Evolutionary conservation across 2,113 vertebrate species (phyloP).

Genomic region (Zootoca vivipara): DNA sequence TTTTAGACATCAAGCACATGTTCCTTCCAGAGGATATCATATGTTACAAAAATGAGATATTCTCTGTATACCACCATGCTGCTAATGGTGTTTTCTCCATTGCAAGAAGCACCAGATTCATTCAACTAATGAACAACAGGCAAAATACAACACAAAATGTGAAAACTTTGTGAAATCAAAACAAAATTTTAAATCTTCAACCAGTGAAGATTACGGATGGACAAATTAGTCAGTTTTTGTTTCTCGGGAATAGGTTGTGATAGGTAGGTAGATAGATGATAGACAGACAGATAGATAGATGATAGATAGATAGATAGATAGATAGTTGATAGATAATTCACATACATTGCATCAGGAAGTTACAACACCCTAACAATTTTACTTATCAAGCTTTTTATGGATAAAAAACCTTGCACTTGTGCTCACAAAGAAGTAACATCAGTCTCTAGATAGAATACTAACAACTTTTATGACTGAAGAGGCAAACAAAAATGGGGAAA

Average conservation of each 20-base stretch:
- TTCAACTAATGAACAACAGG: neutral
- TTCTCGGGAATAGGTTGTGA: neutral
- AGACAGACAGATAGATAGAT: too few species aligned
- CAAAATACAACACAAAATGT: neutral
- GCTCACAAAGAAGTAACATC: neutral
- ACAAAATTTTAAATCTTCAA: neutral
- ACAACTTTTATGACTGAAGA: constrained; percentile 33
- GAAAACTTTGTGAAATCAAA: neutral
- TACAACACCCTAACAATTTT: too few species aligned
- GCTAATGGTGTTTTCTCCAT: neutral
- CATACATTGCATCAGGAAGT: too few species aligned
- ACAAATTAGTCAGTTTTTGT: too few species aligned
- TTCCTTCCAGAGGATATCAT: constrained; percentile 29
- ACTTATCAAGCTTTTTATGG: too few species aligned
- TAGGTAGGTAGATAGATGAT: too few species aligned
- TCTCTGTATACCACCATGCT: constrained; percentile 11
- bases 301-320: too few species aligned
- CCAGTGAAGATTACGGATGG: neutral
- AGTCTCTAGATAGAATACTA: constrained; percentile 20
- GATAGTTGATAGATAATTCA: too few species aligned
- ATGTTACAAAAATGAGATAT: constrained; percentile 30
- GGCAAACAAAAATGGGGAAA: constrained; percentile 21
- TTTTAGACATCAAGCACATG: constrained; percentile 24
- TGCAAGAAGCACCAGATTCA: neutral
- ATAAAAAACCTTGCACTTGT: neutral